phyloP scores from a whole-genome alignment of 2,113 vertebrate genomes.

The Mohoua ochrocephala region DNA sequence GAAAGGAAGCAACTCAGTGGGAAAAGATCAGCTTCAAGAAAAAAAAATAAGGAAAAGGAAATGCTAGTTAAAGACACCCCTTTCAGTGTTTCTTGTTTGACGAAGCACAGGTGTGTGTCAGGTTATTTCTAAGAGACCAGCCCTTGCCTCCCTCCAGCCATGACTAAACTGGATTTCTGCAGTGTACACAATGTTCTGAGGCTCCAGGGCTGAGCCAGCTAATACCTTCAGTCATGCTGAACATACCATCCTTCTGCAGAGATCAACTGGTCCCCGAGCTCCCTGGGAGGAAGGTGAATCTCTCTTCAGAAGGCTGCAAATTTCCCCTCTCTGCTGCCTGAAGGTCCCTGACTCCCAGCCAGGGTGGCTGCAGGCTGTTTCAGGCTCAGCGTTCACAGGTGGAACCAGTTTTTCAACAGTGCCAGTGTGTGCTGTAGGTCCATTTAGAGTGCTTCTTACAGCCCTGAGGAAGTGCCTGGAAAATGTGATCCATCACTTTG shows the following conservation, averaged over 20 bases:
- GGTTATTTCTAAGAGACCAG: neutral
- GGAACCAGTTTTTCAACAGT: neutral
- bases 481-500: neutral
- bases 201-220: slow-evolving; percentile 22
- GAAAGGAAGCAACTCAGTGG: neutral
- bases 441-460: neutral
- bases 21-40: neutral
- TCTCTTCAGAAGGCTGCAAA: neutral
- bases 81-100: neutral
- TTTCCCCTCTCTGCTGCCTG: neutral
- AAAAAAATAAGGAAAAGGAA: neutral
- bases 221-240: slow-evolving; percentile 31
- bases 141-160: neutral
- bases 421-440: neutral
- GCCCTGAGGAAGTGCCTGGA: neutral
- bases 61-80: neutral
- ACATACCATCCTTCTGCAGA: slow-evolving; percentile 15
- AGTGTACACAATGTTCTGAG: slow-evolving; percentile 9
- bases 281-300: neutral
- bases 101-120: slow-evolving; percentile 20
- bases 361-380: neutral
- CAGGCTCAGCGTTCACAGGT: neutral
- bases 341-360: neutral
- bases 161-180: slow-evolving; percentile 1
- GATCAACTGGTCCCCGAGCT: neutral